These are phyloP conservation scores for Dendronephthya gigantea DNA, from an alignment of 64 coral and sea anemone species.

Conservation along the genomic window DNA sequence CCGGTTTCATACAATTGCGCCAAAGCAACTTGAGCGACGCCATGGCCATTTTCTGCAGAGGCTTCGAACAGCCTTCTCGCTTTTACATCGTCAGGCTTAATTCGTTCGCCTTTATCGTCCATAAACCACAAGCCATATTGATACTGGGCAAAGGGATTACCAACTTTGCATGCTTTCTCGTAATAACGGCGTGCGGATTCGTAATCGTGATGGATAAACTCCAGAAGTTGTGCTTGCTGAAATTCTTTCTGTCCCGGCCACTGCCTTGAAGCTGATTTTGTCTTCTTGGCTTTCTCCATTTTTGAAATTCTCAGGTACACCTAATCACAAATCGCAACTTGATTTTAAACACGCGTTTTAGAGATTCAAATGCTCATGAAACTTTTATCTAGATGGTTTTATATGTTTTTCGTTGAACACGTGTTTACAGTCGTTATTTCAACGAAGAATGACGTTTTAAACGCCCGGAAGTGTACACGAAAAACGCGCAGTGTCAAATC, in stretches of 20 bases:
- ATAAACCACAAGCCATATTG: conserved; percentile 33
- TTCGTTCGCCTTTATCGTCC: conserved; percentile 19
- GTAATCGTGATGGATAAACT: neutral
- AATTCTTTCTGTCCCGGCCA: conserved; percentile 12
- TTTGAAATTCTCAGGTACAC: neutral
- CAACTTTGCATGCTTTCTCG: conserved; percentile 28
- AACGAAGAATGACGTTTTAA: neutral
- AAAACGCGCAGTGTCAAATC: neutral
- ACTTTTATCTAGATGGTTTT: neutral
- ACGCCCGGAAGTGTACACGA: neutral
- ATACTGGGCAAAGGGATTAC: conserved; percentile 27
- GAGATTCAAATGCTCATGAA: neutral
- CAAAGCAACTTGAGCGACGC: conserved; percentile 10
- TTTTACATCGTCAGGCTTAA: neutral
- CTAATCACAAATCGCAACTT: too few relatives aligned
- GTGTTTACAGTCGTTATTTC: neutral
- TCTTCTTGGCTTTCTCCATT: neutral
- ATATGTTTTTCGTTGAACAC: neutral
- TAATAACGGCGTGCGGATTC: neutral
- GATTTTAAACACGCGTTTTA: neutral
- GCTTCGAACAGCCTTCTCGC: conserved; percentile 24
- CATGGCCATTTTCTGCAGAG: conserved; percentile 21
- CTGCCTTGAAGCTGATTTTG: neutral
- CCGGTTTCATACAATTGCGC: conserved; percentile 33
- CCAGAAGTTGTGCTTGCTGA: neutral